Evolutionary conservation across 2,113 vertebrate genomes (phyloP), one percentile per base, ranked within the genome.

Genomic region (Bubo bubo): DNA sequence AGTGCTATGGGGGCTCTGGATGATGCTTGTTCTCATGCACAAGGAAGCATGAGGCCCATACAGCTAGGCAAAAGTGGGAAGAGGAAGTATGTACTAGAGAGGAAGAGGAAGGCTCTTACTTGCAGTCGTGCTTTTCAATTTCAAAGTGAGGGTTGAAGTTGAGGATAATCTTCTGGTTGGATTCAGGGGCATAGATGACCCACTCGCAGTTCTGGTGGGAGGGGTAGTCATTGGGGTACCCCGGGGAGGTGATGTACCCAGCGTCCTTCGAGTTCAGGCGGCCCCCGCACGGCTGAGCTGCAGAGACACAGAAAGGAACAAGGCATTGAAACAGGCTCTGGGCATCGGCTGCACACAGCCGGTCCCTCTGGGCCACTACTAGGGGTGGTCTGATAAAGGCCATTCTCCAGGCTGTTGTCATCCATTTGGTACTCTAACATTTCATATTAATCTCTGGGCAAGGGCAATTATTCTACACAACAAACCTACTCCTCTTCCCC

Each of bases 91-190:
- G 53, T 41, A 79, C 39, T 30, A 35, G 39, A 73, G 28, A 32
- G 24, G 23, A 68, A 49, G 17, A 45, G 35, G 41, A 66, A 10
- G 10, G 37, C 6, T 96, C 98, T 98, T 98, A 99, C 99, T 99
- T 99, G 99, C 99, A 99, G 96, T 99, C 99, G 4, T 99, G 99
- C 67, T 99, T 99, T 98, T 99, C 99, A 0, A 99, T 99, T 98
- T 99, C 99, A 24, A 99, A 99, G 97, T 99, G 99, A 13, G 99
- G 99, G 98, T 99, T 99, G 98, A 99, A 99, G 98, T 99, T 99
- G 95, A 99, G 99, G 92, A 99, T 98, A 62, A 99, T 99, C 98
- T 99, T 99, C 97, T 99, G 99, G 23, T 98, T 99, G 74, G 99
- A 95, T 96, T 99, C 99, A 0, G 99, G 99, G 16, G 99, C 98